phyloP scores from a whole-genome alignment of 2,888 invertebrate genomes.

The Scaptomyza tumidula region DNA sequence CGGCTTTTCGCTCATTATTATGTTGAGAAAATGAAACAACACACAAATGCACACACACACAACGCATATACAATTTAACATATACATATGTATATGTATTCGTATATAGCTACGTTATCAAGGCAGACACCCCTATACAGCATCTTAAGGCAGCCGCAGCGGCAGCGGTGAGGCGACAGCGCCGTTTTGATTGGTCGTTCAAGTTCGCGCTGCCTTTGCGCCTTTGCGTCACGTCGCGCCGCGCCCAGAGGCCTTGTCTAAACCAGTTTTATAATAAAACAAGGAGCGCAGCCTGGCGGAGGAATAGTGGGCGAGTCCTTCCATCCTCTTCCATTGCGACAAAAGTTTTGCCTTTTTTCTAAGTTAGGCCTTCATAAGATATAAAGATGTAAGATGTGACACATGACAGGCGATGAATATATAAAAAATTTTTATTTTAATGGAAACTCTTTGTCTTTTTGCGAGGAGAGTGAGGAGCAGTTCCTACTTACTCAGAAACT shows the following conservation, averaged over 20 bases:
- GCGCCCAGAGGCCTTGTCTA: constrained; percentile 33
- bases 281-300: constrained; percentile 1
- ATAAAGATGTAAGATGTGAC: neutral
- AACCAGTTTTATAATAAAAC: constrained; percentile 31
- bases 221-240: constrained; percentile 37
- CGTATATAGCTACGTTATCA: neutral
- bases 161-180: constrained; percentile 35
- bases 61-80: constrained; percentile 1
- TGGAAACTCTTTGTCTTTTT: neutral
- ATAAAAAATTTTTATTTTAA: too few relatives aligned
- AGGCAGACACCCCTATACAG: constrained; percentile 5
- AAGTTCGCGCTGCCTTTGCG: constrained; percentile 46
- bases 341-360: neutral
- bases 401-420: neutral
- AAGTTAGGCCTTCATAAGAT: neutral
- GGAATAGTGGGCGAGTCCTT: neutral
- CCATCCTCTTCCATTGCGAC: constrained; percentile 9
- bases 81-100: neutral
- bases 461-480: neutral
- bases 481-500: neutral
- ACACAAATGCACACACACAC: neutral
- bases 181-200: constrained; percentile 60
- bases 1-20: constrained; percentile 58
- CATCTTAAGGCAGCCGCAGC: constrained; percentile 20
- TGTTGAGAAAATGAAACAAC: neutral